These are phyloP conservation scores for Sarcophaga variegata DNA, from an alignment of 2,888 invertebrate genomes.

Conservation along the genomic window DNA sequence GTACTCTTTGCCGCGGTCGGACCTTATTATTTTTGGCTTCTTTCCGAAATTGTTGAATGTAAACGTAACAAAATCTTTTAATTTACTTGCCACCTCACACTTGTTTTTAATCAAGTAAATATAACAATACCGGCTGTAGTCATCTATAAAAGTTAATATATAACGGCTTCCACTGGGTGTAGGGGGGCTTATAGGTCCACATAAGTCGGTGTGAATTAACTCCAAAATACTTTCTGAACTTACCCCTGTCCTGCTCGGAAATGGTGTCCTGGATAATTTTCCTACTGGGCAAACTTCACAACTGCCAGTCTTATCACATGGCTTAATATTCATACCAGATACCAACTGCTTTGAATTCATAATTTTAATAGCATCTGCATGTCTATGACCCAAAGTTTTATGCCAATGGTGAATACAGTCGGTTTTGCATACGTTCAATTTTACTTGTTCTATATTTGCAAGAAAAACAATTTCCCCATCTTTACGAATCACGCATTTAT, in stretches of 20 bases:
- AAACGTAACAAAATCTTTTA: conserved; percentile 4
- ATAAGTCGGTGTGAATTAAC: conserved; percentile 30
- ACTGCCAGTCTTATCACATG: too few relatives aligned
- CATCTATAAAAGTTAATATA: conserved; percentile 34
- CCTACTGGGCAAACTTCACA: too few relatives aligned
- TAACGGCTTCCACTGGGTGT: conserved; percentile 27
- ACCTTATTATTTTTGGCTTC: conserved; percentile 26
- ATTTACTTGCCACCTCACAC: background rate
- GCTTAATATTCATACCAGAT: too few relatives aligned
- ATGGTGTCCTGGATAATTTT: background rate
- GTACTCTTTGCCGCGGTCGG: background rate
- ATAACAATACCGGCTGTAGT: conserved; percentile 30
- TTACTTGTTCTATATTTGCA: conserved; percentile 8
- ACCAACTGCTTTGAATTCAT: too few relatives aligned
- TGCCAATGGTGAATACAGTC: conserved; percentile 25
- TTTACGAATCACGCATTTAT: background rate
- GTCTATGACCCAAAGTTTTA: too few relatives aligned
- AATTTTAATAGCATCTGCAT: too few relatives aligned
- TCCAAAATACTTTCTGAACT: conserved; percentile 9
- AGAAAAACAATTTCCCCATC: background rate
- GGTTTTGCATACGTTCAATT: background rate
- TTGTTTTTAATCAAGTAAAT: conserved; percentile 37
- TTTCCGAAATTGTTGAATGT: conserved; percentile 2
- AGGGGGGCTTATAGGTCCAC: background rate
- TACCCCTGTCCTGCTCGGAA: conserved; percentile 2